Base-by-base conservation (phyloP, 2,888 invertebrate species). In the Hirudinaria manillensis region DNA sequence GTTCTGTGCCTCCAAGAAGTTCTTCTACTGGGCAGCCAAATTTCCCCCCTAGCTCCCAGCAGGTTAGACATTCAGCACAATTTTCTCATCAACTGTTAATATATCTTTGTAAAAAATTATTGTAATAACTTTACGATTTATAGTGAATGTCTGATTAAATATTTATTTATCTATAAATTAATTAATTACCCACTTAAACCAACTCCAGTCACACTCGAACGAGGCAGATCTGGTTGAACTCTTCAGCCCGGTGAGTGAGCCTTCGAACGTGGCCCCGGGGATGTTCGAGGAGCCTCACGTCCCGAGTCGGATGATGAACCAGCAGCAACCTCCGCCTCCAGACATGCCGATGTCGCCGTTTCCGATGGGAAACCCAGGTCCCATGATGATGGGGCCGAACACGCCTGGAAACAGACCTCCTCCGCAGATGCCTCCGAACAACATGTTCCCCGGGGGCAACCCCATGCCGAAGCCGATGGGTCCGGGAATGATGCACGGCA, bases 261-360 rank as follows among this genome's bases (percentile, higher is more conserved):
- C 76, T 24, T 68, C 76, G 7, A 75, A 67, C 4, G 53, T 72
- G 16, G 65, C 76, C 34, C 73, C 76, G 13, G 73, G 73, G 27
- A 75, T 75, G 72, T 75, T 75, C 56, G 75, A 75, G 45, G 75
- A 75, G 27, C 72, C 38, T 29, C 75, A 70, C 71, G 27, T 70
- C 32, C 55, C 51, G 32, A 73, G 61, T 38, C 32, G 73, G 65
- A 73, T 73, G 36, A 73, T 36, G 34, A 56, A 56, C 29, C 72
- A 65, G 10, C 72, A 66, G 29, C 75, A 70, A 27, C 32, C 70
- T 29, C 66, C 75, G 27, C 53, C 45, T 38, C 53, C 65, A 45
- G 73, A 73, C n/a, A 51, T 76, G 67, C 76, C 76, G 32, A 72
- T 76, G 72, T 76, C 76, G 73, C 76, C 76, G n/a, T 76, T 76